Base-by-base conservation (phyloP, 2,797 vertebrate species). In the Clarias fuscus region DNA sequence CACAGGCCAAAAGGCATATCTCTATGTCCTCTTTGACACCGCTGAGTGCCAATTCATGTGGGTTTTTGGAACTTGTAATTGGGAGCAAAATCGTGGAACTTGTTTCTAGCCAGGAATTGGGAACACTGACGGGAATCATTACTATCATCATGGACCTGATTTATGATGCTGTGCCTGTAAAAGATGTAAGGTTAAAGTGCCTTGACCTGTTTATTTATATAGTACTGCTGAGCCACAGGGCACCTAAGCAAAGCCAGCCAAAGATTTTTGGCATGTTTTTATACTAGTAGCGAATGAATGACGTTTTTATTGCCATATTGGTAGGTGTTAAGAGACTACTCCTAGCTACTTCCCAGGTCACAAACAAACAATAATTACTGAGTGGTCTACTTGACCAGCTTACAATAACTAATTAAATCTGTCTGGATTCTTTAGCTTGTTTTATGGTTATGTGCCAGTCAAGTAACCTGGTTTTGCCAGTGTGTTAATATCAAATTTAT, bases 1-100 rank as follows among this genome's bases (percentile, higher is more conserved):
- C 93, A 91, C 90, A 92, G 87, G 87, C 88, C 91, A 91, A 86
- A 91, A 86, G 88, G 91, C 93, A 94, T 92, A 91, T 93, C 92
- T 86, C 91, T 89, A 91, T 91, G 92, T 92, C 93, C 88, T 86
- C 90, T 92, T 88, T 90, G 92, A 90, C 73, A 72, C 87, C 80
- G 59, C 82, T 67, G 90, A 76, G 67, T 81, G 89, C 88, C 88
- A 87, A 82, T 91, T 90, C 89, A 86, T 91, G 92, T 90, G 83
- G 86, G 61, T 33, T 81, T 73, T 82, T 70, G 83, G 88, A 89
- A 91, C 67, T 88, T 86, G 71, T 84, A 88, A 84, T 77, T 77
- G 56, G 67, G 53, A 87, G 17, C 58, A 85, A 78, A 77, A 85
- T 76, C 84, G 53, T 61, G 48, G 37, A 82, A 70, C 76, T 71